phyloP scores from a whole-genome alignment of 2,888 invertebrate genomes.

The Tuberolachnus salignus region DNA sequence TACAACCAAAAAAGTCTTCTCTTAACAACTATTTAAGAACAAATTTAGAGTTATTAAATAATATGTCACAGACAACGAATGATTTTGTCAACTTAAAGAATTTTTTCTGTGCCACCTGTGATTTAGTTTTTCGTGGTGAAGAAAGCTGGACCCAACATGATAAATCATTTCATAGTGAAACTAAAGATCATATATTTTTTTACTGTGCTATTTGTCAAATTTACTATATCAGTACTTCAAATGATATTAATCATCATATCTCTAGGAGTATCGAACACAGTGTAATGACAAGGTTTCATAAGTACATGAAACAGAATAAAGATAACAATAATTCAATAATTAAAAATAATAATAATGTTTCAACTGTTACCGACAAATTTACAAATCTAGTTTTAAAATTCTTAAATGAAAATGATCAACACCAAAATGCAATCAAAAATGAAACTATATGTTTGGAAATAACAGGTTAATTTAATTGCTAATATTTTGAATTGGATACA shows the following conservation, averaged over 20 bases:
- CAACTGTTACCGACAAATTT: neutral
- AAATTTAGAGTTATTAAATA: conserved; percentile 9
- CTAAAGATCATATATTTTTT: neutral
- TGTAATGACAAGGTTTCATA: conserved; percentile 11
- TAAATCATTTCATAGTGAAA: neutral
- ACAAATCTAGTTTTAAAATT: neutral
- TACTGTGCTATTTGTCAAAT: conserved; percentile 29
- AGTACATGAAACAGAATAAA: neutral
- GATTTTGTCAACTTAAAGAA: neutral
- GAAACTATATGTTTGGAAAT: conserved; percentile 23
- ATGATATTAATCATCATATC: neutral
- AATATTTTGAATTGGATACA: neutral
- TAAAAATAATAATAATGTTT: neutral
- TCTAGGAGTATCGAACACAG: neutral
- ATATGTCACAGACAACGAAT: neutral
- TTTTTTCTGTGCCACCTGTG: conserved; percentile 14
- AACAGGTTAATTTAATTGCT: neutral
- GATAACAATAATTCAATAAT: neutral
- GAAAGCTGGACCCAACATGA: conserved; percentile 8
- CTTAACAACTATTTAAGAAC: conserved; percentile 10
- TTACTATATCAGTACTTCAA: neutral
- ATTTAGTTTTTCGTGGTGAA: neutral
- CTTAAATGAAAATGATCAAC: neutral
- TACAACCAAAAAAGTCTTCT: neutral
- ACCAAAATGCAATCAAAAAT: neutral